These are phyloP conservation scores for Philopotamus ludificatus DNA, from an alignment of 1,140 invertebrate species.

Conservation along the genomic window DNA sequence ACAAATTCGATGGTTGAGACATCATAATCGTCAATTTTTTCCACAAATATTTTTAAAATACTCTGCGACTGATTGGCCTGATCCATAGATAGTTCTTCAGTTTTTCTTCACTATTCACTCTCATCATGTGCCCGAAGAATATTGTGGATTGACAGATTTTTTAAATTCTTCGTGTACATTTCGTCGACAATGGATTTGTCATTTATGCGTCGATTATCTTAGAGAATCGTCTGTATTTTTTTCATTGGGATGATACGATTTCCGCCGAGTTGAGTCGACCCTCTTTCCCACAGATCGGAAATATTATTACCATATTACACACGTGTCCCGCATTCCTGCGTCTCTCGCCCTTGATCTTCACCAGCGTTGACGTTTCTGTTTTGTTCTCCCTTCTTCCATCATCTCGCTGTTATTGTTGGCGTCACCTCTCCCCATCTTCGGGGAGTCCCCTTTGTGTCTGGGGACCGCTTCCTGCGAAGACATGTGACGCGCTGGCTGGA, in stretches of 20 bases:
- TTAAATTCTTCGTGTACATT: background rate
- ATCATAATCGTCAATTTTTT: no score
- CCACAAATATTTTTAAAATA: no score
- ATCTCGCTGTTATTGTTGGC: constrained; percentile 14
- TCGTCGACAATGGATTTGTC: background rate
- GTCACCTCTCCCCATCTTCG: background rate
- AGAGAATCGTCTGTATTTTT: background rate
- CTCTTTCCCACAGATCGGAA: background rate
- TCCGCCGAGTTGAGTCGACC: background rate
- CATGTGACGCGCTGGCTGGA: constrained; percentile 5
- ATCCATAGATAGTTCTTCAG: no score
- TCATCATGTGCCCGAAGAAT: no score
- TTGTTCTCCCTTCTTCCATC: constrained; percentile 12
- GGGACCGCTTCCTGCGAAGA: constrained; percentile 23
- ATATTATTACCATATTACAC: constrained; percentile 7
- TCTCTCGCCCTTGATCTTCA: constrained; percentile 34
- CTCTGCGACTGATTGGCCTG: no score
- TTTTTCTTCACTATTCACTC: no score
- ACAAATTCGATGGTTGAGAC: no score
- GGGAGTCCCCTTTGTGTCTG: constrained; percentile 30
- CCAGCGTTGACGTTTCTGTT: constrained; percentile 28
- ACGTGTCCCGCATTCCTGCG: constrained; percentile 36
- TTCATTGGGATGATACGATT: background rate
- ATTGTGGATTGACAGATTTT: no score
- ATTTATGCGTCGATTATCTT: background rate